Evolutionary conservation across 2,888 invertebrate species (phyloP).

Genomic region (Lypha dubia): DNA sequence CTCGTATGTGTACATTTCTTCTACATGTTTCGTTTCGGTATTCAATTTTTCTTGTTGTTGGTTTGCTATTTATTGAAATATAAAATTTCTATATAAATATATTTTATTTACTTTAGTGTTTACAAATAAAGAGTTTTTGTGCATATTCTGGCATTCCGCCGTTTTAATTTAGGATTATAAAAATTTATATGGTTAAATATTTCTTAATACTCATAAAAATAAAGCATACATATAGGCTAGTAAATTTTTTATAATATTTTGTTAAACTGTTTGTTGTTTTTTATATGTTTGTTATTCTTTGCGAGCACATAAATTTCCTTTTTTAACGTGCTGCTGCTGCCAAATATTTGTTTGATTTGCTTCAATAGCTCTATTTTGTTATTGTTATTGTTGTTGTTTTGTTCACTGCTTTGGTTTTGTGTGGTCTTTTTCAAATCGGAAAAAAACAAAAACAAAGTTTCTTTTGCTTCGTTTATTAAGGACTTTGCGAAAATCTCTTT

Average conservation of each 20-base stretch:
- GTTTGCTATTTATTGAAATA: background rate
- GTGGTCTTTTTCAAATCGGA: constrained; percentile 25
- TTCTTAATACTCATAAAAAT: constrained; percentile 23
- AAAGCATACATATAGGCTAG: constrained; percentile 36
- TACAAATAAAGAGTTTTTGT: constrained; percentile 19
- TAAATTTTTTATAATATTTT: background rate
- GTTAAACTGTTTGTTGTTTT: background rate
- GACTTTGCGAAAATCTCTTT: background rate
- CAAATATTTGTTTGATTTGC: constrained; percentile 74
- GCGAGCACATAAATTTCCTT: background rate
- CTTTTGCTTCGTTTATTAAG: background rate
- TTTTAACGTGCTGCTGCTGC: constrained; percentile 55
- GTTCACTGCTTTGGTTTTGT: constrained; percentile 31
- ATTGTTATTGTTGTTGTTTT: constrained; percentile 62
- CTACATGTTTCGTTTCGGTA: background rate
- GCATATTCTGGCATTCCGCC: background rate
- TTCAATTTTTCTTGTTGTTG: background rate
- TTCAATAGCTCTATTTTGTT: constrained; percentile 73
- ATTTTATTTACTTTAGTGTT: constrained; percentile 36
- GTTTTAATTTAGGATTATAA: constrained; percentile 22
- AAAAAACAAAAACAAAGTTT: background rate
- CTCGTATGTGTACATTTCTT: constrained; percentile 29
- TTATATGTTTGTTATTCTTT: constrained; percentile 33
- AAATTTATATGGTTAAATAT: constrained; percentile 26
- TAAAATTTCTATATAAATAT: constrained; percentile 15